Evolutionary conservation across 2,797 vertebrate species (phyloP), one percentile per base, ranked within the genome.

Genomic region (Phalanger gymnotis): DNA sequence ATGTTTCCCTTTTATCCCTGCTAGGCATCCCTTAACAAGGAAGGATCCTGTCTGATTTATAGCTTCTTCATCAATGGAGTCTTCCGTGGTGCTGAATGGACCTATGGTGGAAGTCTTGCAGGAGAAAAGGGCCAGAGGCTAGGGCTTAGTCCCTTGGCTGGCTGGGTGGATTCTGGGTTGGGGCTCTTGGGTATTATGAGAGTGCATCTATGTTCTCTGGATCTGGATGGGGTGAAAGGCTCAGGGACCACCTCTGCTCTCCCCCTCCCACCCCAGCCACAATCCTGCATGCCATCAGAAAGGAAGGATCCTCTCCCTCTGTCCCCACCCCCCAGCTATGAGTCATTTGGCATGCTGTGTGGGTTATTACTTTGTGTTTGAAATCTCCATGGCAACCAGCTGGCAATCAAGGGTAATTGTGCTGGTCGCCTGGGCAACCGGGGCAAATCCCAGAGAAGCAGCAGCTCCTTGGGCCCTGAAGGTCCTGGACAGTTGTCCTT

Each of bases 311-410:
- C 28, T 57, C 96, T 53, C 91, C 93, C 95, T 93, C 28, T 56
- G 73, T 51, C 91, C 10, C 7, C 52, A 53, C 2, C 92, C 95
- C 92, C 97, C 92, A 92, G 93, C 90, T 93, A 81, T 99, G 98
- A 99, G 98, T 99, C 98, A 98, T 98, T 96, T 89, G 73, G 73
- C 93, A 96, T 90, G 94, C 98, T 98, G 98, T 98, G 97, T 56
- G 98, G 98, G 98, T 98, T 98, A 98, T 97, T 92, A 94, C 98
- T 98, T 98, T 98, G 98, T 98, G 98, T 98, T 99, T 94, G 90
- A 98, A 97, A 98, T 99, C 93, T n/a, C 98, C 98, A 99, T 99
- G 98, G 98, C 98, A 99, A 99, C 99, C 98, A 97, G 97, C 98
- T 98, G 98, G 98, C 98, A 98, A 98, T 98, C 98, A 98, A 98